Percentiles rank a stretch among this genome's conserved stretches.
Conservation (phyloP, 2,797 vertebrate genomes). For the Ctenopoma multispine region DNA sequence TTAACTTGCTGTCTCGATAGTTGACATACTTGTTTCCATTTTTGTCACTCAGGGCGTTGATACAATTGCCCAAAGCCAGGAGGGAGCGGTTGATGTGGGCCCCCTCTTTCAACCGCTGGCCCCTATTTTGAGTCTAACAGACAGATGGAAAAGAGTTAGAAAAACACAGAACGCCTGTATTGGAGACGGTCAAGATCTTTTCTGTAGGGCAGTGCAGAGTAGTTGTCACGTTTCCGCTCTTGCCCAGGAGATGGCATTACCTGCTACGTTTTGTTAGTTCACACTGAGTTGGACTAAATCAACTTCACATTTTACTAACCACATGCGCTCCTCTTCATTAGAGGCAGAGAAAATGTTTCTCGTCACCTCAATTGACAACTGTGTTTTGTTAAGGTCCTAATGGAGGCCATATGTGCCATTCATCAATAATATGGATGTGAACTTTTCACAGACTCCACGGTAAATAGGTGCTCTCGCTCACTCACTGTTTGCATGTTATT, state of each 20-base stretch:
- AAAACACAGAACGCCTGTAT: constrained; percentile 11
- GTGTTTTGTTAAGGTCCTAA: constrained; percentile 15
- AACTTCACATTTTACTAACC: background rate
- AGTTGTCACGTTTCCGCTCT: constrained; percentile 4
- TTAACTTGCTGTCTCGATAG: constrained; percentile 96
- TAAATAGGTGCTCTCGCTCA: constrained; percentile 42
- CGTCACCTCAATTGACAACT: constrained; percentile 16
- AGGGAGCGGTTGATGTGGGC: constrained; percentile 96
- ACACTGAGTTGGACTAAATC: background rate
- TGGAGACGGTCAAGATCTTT: background rate
- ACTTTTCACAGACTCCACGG: constrained; percentile 66
- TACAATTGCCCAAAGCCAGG: constrained; percentile 95
- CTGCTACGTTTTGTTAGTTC: background rate
- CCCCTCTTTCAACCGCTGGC: constrained; percentile 93
- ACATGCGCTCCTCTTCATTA: background rate
- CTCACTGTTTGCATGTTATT: constrained; percentile 26
- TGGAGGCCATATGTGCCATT: constrained; percentile 8
- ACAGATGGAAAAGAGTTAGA: constrained; percentile 10
- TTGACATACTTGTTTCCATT: constrained; percentile 90
- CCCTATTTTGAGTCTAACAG: constrained; percentile 91
- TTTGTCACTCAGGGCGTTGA: constrained; percentile 92
- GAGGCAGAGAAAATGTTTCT: constrained; percentile 21
- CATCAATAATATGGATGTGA: constrained; percentile 38
- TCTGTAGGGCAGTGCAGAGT: background rate
- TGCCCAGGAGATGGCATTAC: constrained; percentile 72